These are phyloP conservation scores for Cricetomys ansorgei DNA, from an alignment of 2,113 vertebrate species.

Conservation along the genomic window DNA sequence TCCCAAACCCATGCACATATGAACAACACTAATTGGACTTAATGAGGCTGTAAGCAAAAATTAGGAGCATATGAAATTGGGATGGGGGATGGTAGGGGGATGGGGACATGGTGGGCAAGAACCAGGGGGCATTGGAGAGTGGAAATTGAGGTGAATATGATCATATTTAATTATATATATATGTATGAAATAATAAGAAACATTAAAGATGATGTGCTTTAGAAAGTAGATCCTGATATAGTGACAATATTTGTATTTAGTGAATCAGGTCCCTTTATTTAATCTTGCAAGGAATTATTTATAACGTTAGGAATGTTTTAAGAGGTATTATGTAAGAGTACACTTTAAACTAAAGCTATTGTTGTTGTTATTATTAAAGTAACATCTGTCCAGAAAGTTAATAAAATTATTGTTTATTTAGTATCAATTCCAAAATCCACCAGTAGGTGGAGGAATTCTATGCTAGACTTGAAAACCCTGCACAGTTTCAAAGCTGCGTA, in stretches of 20 bases:
- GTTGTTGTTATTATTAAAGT: slow-evolving; percentile 26
- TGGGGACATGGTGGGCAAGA: neutral
- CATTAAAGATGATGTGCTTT: slow-evolving; percentile 29
- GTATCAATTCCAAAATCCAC: slow-evolving; percentile 72
- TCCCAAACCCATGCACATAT: neutral
- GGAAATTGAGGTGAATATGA: neutral
- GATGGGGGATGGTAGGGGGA: too few species aligned
- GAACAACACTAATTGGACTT: neutral
- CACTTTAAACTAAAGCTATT: slow-evolving; percentile 43
- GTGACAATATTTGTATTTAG: slow-evolving; percentile 36
- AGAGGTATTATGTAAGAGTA: slow-evolving; percentile 41
- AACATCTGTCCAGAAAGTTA: slow-evolving; percentile 36
- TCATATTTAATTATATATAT: neutral
- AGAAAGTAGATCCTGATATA: slow-evolving; percentile 29
- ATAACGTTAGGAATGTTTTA: neutral
- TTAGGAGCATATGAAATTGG: neutral
- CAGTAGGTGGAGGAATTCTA: slow-evolving; percentile 79
- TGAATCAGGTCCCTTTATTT: slow-evolving; percentile 40
- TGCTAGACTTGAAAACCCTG: slow-evolving; percentile 51
- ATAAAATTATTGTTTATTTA: slow-evolving; percentile 30
- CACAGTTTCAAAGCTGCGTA: slow-evolving; percentile 46
- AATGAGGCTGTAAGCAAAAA: neutral
- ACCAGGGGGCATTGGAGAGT: neutral
- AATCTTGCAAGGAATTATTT: slow-evolving; percentile 55
- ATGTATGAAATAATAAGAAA: neutral